Evolutionary conservation across 2,797 vertebrate species (phyloP).

Genomic region (Schizothorax lantsangensis): DNA sequence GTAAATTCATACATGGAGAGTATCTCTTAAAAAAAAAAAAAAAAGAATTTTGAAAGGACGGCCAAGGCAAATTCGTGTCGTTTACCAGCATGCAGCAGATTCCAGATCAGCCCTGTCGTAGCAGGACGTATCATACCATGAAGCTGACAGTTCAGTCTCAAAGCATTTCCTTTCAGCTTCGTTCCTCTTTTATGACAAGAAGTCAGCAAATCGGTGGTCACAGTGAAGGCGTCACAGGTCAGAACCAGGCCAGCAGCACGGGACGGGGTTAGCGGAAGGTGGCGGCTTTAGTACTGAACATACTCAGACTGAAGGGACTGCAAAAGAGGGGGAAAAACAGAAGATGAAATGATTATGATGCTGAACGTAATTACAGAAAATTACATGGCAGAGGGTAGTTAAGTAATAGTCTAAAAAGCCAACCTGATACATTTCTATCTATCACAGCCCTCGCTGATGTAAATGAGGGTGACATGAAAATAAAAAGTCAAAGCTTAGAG

Average conservation of each 20-base stretch:
- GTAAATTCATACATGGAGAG: constrained; percentile 13
- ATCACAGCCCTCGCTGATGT: constrained; percentile 13
- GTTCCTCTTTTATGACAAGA: not conserved
- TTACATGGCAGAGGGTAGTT: constrained; percentile 41
- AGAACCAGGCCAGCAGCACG: not conserved
- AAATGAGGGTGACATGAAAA: constrained; percentile 18
- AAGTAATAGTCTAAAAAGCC: constrained; percentile 44
- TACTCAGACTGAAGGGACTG: constrained; percentile 95
- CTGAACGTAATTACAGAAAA: constrained; percentile 46
- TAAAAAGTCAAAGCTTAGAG: constrained; percentile 3
- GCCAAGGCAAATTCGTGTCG: constrained; percentile 16
- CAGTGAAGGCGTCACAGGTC: constrained; percentile 2
- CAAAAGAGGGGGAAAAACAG: constrained; percentile 26
- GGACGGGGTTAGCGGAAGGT: constrained; percentile 15
- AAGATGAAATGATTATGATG: constrained; percentile 33
- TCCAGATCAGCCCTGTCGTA: constrained; percentile 10
- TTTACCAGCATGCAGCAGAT: constrained; percentile 25
- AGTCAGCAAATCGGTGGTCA: not conserved
- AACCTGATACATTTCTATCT: constrained; percentile 27
- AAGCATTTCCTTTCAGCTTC: not conserved
- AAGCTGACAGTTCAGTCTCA: not conserved
- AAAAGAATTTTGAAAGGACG: constrained; percentile 8
- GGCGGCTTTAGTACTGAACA: constrained; percentile 87
- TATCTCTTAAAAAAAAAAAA: constrained; percentile 49
- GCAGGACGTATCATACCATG: not conserved